phyloP scores from a whole-genome alignment of 2,888 invertebrate genomes.

The Petrolisthes manimaculis region DNA sequence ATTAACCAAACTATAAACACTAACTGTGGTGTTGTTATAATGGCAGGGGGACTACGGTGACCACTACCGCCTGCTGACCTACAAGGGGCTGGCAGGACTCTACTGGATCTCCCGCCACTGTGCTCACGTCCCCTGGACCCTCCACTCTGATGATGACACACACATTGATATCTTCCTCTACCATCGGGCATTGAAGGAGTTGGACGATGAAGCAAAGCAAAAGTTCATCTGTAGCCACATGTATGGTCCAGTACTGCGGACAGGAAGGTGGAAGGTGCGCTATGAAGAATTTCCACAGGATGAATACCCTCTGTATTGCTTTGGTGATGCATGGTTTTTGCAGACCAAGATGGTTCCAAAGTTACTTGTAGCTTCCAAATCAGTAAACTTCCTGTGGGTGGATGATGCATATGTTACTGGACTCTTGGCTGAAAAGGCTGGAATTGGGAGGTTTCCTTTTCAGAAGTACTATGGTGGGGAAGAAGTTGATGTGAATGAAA shows the following conservation, averaged over 20 bases:
- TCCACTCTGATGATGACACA: conserved; percentile 67
- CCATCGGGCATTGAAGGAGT: neutral
- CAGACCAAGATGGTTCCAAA: conserved; percentile 67
- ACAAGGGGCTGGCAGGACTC: conserved; percentile 67
- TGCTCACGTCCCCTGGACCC: conserved; percentile 56
- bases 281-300: conserved; percentile 67
- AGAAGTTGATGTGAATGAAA: neutral
- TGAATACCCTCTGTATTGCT: conserved; percentile 68
- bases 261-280: conserved; percentile 68
- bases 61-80: conserved; percentile 67
- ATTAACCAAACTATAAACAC: too few species aligned
- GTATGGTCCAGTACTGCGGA: conserved; percentile 66
- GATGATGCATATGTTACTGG: conserved; percentile 73
- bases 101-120: conserved; percentile 66
- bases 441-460: conserved; percentile 20
- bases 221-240: conserved; percentile 44
- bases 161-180: conserved; percentile 65
- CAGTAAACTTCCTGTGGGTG: conserved; percentile 72
- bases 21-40: too few species aligned
- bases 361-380: conserved; percentile 69
- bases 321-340: conserved; percentile 68
- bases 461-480: conserved; percentile 31
- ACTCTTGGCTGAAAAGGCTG: conserved; percentile 65
- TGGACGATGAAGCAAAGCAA: conserved; percentile 5
- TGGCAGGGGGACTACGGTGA: conserved; percentile 66